phyloP scores from a whole-genome alignment of 2,113 vertebrate species.

The Corvus hawaiiensis region DNA sequence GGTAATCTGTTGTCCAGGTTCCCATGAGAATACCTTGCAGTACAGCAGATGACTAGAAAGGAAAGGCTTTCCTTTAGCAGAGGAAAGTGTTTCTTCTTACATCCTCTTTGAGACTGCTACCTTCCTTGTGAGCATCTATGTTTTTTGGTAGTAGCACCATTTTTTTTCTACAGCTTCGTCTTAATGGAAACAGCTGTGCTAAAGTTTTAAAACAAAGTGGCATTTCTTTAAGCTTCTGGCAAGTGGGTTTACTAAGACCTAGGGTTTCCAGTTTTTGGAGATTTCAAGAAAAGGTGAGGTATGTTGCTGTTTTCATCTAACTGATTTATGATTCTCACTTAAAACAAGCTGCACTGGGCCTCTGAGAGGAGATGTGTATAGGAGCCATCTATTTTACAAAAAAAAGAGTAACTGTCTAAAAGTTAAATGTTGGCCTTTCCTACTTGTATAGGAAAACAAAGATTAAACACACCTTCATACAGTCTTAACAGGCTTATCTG shows the following conservation, averaged over 20 bases:
- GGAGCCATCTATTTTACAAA: neutral
- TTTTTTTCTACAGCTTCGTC: neutral
- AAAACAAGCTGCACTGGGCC: fast-evolving
- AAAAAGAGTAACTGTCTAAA: neutral
- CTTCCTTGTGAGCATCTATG: neutral
- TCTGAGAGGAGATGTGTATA: neutral
- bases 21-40: neutral
- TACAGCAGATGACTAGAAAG: neutral
- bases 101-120: neutral
- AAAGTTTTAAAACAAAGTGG: neutral
- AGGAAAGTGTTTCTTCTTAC: neutral
- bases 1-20: neutral
- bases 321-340: neutral
- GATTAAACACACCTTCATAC: neutral
- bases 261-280: neutral
- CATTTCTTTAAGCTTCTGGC: neutral
- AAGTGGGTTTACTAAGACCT: neutral
- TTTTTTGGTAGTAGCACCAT: neutral
- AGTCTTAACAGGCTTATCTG: neutral
- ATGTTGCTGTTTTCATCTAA: neutral
- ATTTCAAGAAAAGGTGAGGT: neutral
- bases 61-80: neutral
- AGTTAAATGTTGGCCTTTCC: neutral
- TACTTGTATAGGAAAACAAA: neutral
- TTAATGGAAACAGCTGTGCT: neutral